Evolutionary conservation across 1,140 invertebrate species (phyloP).

Genomic region (Centruroides sculpturatus): DNA sequence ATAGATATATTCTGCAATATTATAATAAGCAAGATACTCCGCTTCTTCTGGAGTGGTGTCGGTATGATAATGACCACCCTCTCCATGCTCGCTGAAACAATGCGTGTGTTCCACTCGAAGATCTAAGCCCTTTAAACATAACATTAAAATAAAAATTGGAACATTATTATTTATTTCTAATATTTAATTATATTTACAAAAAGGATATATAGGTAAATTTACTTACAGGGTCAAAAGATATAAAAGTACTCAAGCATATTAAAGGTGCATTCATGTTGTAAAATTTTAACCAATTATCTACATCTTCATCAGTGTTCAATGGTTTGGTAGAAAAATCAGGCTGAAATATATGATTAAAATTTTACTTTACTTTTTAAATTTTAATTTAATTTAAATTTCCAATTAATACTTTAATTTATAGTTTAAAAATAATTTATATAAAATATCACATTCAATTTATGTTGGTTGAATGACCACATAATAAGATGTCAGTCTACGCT

Average conservation of each 20-base stretch:
- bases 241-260: constrained; percentile 68
- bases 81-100: constrained; percentile 67
- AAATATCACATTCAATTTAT: no score
- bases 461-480: no score
- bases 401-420: no score
- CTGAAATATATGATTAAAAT: constrained; percentile 27
- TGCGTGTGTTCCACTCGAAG: constrained; percentile 88
- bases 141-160: not conserved
- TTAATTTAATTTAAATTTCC: no score
- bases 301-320: constrained; percentile 49
- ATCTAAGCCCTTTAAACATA: constrained; percentile 52
- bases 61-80: constrained; percentile 91
- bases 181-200: not conserved
- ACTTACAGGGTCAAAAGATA: constrained; percentile 69
- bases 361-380: no score
- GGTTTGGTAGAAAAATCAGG: constrained; percentile 68
- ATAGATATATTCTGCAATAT: constrained; percentile 52
- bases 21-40: constrained; percentile 77
- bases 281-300: constrained; percentile 82
- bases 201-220: not conserved
- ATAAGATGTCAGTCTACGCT: no score
- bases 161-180: no score
- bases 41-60: constrained; percentile 73
- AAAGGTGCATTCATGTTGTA: constrained; percentile 77
- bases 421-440: no score